A percentile compares a stretch with the other conserved stretches of the same genome.
Evolutionary conservation across 37 sponge, comb jelly and placozoan genomes (phyloP).

Genomic region (Haliclona indistincta): DNA sequence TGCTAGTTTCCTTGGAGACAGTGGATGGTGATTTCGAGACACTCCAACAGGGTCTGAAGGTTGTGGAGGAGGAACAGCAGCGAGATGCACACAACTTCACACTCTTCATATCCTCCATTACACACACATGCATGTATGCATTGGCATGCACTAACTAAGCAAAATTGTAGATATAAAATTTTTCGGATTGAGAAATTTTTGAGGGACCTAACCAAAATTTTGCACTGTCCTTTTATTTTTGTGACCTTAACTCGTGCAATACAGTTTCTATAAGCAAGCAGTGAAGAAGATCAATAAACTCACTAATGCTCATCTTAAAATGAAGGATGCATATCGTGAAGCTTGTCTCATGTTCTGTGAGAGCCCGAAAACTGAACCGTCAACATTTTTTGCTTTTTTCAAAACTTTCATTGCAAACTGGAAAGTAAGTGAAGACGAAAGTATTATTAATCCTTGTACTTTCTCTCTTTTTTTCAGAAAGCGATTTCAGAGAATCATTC

Average conservation of each 20-base stretch:
- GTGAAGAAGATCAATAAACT: constrained; percentile 57
- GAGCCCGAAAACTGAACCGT: constrained; percentile 69
- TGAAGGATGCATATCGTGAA: constrained; percentile 83
- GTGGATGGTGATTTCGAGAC: constrained; percentile 56
- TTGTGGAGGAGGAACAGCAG: constrained; percentile 46
- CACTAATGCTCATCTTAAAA: constrained; percentile 52
- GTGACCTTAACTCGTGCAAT: constrained; percentile 19
- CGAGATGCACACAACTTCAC: constrained; percentile 71
- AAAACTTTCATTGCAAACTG: constrained; percentile 55
- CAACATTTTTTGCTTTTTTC: constrained; percentile 75
- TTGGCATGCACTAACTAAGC: too few species aligned
- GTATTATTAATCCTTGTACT: too few species aligned
- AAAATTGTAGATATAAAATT: too few species aligned
- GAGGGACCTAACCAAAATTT: neutral
- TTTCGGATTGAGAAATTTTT: too few species aligned
- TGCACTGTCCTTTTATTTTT: constrained; percentile 2
- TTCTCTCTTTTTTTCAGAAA: too few species aligned
- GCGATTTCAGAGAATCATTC: constrained; percentile 42
- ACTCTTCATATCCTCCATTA: constrained; percentile 80
- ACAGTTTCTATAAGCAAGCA: constrained; percentile 75
- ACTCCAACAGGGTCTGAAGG: constrained; percentile 61
- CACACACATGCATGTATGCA: neutral
- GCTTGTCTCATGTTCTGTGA: constrained; percentile 82
- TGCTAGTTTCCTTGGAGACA: constrained; percentile 74
- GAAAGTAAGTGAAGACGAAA: constrained; percentile 56